Evolutionary conservation across 2,888 invertebrate genomes (phyloP).

Genomic region (Lasioglossum marginatum): DNA sequence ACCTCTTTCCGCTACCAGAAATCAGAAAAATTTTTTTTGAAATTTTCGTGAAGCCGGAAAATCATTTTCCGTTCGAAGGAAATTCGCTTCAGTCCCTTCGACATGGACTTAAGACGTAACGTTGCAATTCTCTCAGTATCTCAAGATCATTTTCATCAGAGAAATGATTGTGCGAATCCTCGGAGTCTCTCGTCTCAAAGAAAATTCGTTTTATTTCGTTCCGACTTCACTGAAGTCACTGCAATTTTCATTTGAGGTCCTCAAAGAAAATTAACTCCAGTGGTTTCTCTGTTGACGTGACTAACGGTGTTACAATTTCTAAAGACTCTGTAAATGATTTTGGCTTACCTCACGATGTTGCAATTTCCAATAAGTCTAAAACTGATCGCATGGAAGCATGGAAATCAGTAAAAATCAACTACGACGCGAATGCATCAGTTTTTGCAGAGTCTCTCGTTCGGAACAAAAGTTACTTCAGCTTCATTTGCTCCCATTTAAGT

Average conservation of each 20-base stretch:
- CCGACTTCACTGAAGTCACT: background rate
- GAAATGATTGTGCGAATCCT: background rate
- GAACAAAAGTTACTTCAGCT: background rate
- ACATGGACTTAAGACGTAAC: background rate
- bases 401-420: background rate
- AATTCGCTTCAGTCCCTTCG: background rate
- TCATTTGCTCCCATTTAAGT: background rate
- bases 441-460: background rate
- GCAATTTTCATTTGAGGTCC: background rate
- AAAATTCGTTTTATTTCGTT: background rate
- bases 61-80: background rate
- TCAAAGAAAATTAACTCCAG: background rate
- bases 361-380: too few relatives aligned
- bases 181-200: background rate
- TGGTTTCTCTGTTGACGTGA: background rate
- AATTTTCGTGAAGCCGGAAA: background rate
- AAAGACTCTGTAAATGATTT: background rate
- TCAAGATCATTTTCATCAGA: background rate
- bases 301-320: background rate
- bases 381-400: background rate
- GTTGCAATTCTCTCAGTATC: background rate
- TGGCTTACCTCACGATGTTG: background rate
- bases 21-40: background rate
- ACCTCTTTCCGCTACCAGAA: background rate
- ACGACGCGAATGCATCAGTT: background rate